A percentile compares a stretch with the other conserved stretches of the same genome.
phyloP scores from a whole-genome alignment of 2,888 invertebrate genomes.

The Drosophila paranaensis region DNA sequence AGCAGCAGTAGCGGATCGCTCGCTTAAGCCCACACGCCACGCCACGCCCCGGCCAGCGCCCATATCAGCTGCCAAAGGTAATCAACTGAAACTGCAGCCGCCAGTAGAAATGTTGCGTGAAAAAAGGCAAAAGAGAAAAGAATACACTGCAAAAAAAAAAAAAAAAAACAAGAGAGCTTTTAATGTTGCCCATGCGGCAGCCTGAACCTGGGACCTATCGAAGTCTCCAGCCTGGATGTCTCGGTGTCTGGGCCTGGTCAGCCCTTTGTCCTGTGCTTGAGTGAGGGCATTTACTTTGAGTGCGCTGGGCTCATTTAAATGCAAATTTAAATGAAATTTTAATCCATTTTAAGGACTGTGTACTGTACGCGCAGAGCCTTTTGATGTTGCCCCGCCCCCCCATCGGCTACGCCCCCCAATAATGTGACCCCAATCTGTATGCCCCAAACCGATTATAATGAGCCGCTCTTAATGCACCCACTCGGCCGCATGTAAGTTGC shows the following conservation, averaged over 20 bases:
- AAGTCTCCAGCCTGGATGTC: neutral
- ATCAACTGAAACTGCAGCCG: conserved; percentile 62
- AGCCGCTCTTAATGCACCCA: conserved; percentile 37
- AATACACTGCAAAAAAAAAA: conserved; percentile 20
- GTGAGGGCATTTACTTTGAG: conserved; percentile 70
- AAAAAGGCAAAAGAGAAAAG: neutral
- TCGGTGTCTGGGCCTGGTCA: conserved; percentile 25
- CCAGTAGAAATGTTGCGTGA: conserved; percentile 16
- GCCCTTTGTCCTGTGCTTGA: conserved; percentile 43
- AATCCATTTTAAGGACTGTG: conserved; percentile 79
- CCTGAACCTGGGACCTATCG: neutral
- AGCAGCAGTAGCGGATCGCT: conserved; percentile 54
- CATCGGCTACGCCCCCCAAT: conserved; percentile 7
- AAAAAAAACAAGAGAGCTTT: conserved; percentile 33
- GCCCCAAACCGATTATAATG: conserved; percentile 42
- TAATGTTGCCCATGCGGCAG: conserved; percentile 70
- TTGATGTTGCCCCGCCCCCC: conserved; percentile 59
- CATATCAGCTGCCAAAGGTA: conserved; percentile 73
- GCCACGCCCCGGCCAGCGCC: conserved; percentile 21
- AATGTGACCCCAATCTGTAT: conserved; percentile 23
- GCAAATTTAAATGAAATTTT: conserved; percentile 84
- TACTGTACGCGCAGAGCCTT: conserved; percentile 50
- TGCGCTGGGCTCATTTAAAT: conserved; percentile 81
- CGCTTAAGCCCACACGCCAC: conserved; percentile 49
- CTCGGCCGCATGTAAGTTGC: conserved; percentile 19